Evolutionary conservation across 2,888 invertebrate species (phyloP).

Genomic region (Drosophila acutilabella): DNA sequence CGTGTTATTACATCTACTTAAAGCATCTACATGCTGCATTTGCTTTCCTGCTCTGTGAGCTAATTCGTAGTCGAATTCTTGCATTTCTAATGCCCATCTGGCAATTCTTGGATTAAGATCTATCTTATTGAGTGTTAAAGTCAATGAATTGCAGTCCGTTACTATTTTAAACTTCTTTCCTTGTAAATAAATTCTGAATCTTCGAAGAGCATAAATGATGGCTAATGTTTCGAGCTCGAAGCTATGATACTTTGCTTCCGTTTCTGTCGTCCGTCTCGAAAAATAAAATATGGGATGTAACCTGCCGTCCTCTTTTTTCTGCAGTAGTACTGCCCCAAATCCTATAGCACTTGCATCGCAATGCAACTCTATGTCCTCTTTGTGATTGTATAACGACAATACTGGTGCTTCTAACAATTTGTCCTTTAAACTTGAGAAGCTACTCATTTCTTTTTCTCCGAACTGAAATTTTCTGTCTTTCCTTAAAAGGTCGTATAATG

Average conservation of each 20-base stretch:
- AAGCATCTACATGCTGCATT: constrained; percentile 42
- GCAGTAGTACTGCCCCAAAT: too few relatives aligned
- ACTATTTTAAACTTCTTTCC: constrained; percentile 32
- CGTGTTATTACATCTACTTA: constrained; percentile 42
- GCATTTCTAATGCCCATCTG: constrained; percentile 38
- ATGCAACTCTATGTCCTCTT: too few relatives aligned
- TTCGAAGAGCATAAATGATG: constrained; percentile 62
- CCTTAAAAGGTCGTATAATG: constrained; percentile 69
- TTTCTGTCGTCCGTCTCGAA: constrained; percentile 53
- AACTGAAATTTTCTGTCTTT: constrained; percentile 1
- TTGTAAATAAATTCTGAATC: too few relatives aligned
- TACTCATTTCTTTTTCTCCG: constrained; percentile 3
- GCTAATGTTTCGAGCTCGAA: constrained; percentile 71
- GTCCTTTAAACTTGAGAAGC: too few relatives aligned
- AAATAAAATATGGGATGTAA: constrained; percentile 25
- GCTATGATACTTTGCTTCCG: constrained; percentile 51
- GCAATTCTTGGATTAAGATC: constrained; percentile 55
- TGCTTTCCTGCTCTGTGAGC: constrained; percentile 28
- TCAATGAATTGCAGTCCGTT: constrained; percentile 18
- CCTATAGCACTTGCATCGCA: too few relatives aligned
- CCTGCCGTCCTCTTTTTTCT: too few relatives aligned
- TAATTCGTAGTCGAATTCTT: constrained; percentile 32
- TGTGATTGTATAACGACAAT: too few relatives aligned
- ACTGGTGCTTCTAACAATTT: too few relatives aligned
- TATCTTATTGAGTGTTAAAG: constrained; percentile 43